A percentile compares a stretch with the other conserved stretches of the same genome.
Conservation (phyloP, 1,140 invertebrate genomes). For the Neodiprion virginianus region DNA sequence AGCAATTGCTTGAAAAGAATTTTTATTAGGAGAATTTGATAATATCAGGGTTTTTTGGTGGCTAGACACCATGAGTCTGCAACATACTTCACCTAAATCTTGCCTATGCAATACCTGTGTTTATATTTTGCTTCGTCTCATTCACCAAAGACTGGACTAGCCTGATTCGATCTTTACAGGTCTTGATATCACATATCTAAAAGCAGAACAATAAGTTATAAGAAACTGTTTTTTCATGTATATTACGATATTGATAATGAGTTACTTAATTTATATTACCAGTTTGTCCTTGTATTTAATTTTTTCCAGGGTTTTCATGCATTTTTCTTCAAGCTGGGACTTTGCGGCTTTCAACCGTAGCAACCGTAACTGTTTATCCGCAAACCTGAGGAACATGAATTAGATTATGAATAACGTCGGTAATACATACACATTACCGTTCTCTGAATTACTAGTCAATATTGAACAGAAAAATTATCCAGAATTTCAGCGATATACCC, state of each 20-base stretch:
- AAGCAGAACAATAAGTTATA: slow-evolving; percentile 39
- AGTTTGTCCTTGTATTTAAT: slow-evolving; percentile 68
- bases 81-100: slow-evolving; percentile 17
- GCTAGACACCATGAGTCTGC: too few relatives aligned
- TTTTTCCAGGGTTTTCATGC: slow-evolving; percentile 63
- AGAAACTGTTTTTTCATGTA: background rate
- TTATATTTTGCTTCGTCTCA: slow-evolving; percentile 68
- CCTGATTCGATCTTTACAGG: slow-evolving; percentile 68
- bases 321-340: slow-evolving; percentile 66
- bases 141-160: slow-evolving; percentile 69
- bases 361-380: slow-evolving; percentile 70
- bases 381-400: slow-evolving; percentile 60
- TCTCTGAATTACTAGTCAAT: too few relatives aligned
- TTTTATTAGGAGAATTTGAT: too few relatives aligned
- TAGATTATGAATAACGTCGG: slow-evolving; percentile 20
- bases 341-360: slow-evolving; percentile 65
- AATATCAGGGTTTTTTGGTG: too few relatives aligned
- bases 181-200: slow-evolving; percentile 69
- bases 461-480: too few relatives aligned
- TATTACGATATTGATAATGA: background rate
- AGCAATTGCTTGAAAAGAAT: too few relatives aligned
- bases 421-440: background rate
- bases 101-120: slow-evolving; percentile 55
- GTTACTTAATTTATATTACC: slow-evolving; percentile 46
- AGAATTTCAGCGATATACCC: too few relatives aligned